Percentiles rank a stretch among this genome's conserved stretches.
Conservation (phyloP, 2,797 vertebrate genomes). For the Crenuchus spilurus region DNA sequence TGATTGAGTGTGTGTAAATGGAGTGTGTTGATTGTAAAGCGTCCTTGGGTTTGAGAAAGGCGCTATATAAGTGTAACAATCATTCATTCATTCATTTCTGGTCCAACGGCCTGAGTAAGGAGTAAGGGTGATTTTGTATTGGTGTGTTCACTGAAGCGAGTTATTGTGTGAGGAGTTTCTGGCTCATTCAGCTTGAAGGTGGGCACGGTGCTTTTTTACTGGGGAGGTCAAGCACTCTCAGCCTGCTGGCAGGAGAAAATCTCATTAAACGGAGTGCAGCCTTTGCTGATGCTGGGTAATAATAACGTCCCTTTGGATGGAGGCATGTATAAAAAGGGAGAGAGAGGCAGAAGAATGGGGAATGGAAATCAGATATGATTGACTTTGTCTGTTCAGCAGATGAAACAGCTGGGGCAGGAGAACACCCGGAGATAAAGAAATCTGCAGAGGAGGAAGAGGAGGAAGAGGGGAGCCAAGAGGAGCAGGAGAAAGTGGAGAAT, state of each 20-base stretch:
- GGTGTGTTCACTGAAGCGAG: neutral
- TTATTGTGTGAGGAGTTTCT: neutral
- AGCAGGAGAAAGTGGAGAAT: slow-evolving; percentile 45
- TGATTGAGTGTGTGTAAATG: no score
- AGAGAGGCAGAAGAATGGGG: neutral
- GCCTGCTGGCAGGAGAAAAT: slow-evolving; percentile 24
- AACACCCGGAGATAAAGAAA: slow-evolving; percentile 63
- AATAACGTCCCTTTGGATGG: neutral
- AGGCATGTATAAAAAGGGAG: neutral
- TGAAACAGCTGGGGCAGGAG: slow-evolving; percentile 44
- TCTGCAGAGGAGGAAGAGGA: slow-evolving; percentile 55
- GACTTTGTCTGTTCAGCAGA: slow-evolving; percentile 52
- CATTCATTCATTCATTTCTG: no score
- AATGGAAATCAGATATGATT: neutral
- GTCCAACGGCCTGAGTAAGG: no score
- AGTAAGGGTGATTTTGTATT: neutral
- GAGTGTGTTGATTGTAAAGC: no score
- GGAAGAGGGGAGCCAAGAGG: slow-evolving; percentile 54
- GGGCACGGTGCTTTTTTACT: neutral
- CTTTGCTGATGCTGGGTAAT: slow-evolving; percentile 48
- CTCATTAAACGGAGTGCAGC: slow-evolving; percentile 47
- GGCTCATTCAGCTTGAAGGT: neutral
- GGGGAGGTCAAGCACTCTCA: neutral
- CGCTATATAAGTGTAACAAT: no score
- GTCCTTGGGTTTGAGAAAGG: no score